phyloP scores from a whole-genome alignment of 1,140 invertebrate genomes.

The Philaenus spumarius region DNA sequence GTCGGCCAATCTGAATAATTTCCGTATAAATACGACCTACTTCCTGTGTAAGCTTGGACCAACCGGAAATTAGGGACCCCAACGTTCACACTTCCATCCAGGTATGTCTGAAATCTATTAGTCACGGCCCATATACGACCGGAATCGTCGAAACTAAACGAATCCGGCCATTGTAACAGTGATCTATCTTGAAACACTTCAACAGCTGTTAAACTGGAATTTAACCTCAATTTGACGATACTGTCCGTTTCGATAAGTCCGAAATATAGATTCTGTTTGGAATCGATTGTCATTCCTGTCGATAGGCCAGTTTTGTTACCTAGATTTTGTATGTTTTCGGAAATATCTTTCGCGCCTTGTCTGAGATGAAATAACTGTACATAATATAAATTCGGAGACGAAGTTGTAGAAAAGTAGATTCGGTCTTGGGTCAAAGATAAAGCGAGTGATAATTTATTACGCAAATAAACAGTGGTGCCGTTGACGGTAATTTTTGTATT shows the following conservation, averaged over 20 bases:
- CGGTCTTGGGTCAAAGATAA: slow-evolving; percentile 40
- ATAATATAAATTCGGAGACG: slow-evolving; percentile 54
- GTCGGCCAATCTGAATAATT: too few species aligned
- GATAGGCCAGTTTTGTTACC: slow-evolving; percentile 25
- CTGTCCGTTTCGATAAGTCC: slow-evolving; percentile 56
- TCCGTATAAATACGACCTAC: slow-evolving; percentile 55
- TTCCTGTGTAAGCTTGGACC: slow-evolving; percentile 45
- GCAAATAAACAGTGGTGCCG: slow-evolving; percentile 41
- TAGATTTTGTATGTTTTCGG: neutral
- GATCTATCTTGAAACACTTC: slow-evolving; percentile 51
- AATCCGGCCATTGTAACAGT: slow-evolving; percentile 62
- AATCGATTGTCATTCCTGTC: slow-evolving; percentile 38
- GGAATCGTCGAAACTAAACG: slow-evolving; percentile 57
- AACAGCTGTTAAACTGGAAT: slow-evolving; percentile 35
- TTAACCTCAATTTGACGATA: slow-evolving; percentile 58
- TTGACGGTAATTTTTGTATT: slow-evolving; percentile 46
- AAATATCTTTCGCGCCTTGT: slow-evolving; percentile 20
- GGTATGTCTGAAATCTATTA: slow-evolving; percentile 53
- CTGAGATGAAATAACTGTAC: slow-evolving; percentile 49
- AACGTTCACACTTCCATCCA: slow-evolving; percentile 45
- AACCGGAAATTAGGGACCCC: slow-evolving; percentile 53
- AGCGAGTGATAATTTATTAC: slow-evolving; percentile 1
- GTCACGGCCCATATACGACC: slow-evolving; percentile 57
- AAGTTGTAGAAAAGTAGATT: slow-evolving; percentile 56
- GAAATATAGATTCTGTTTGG: slow-evolving; percentile 54